Base-by-base conservation (phyloP, 2,888 invertebrate species). In the Chironomus riparius region DNA sequence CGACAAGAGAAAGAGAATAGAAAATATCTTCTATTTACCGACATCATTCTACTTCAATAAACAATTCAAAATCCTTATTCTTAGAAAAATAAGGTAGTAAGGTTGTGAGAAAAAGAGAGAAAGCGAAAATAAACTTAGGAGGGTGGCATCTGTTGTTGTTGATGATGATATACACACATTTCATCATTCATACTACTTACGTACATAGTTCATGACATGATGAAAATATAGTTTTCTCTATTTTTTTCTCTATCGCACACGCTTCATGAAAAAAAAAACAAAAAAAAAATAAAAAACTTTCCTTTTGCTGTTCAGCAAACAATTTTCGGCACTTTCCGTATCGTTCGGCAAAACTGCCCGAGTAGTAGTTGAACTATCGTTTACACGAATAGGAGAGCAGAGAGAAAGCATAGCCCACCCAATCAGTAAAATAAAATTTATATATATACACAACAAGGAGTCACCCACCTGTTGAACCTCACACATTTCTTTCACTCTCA, bases 181-280 rank as follows among this genome's bases (percentile, higher is more conserved):
- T 56, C 56, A 38, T 38, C 10, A 56, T 15, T 56, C 56, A 15
- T 50, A 15, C 5, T 50, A 15, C 15, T 50, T n/a, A 50, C n/a
- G 50, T 28, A 28, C 38, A 38, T 38, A 38, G 38, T 38, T 38
- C 38, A 38, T 38, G 10, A 38, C n/a, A 65, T 65, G 21, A 2
- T n/a, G 24, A 65, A 65, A 65, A 24, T 70, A 72, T 72, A 72
- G 72, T 72, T 72, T 72, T 72, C 72, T 72, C 72, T 72, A 72
- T 72, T 72, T 72, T 18, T 6, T 24, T 24, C 28, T 47, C 6
- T 22, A 13, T 47, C 68, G 18, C 65, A 69, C 15, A 47, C n/a
- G 18, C 6, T 15, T 24, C 47, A 56, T 56, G 18, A n/a, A 18
- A 56, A n/a, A n/a, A n/a, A n/a, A n/a, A n/a, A n/a, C n/a, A n/a